Conservation (phyloP, 2,888 invertebrate genomes). For the Aphelenchoides bicaudatus region DNA sequence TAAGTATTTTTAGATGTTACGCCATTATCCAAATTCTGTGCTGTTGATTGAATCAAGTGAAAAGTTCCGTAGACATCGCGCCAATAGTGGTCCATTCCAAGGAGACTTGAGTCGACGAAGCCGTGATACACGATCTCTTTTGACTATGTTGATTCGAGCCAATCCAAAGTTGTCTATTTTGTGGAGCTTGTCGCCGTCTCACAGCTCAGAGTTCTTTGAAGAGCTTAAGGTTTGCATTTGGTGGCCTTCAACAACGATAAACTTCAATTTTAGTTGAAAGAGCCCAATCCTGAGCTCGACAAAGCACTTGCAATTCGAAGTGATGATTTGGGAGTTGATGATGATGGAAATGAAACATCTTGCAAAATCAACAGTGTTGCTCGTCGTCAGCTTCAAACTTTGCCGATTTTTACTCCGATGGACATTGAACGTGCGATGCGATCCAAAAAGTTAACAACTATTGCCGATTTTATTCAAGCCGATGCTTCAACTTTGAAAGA, state of each 20-base stretch:
- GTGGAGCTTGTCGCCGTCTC: conserved; percentile 35
- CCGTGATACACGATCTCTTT: conserved; percentile 53
- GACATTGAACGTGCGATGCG: conserved; percentile 21
- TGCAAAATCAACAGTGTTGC: conserved; percentile 18
- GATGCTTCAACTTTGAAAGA: conserved; percentile 13
- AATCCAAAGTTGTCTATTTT: conserved; percentile 75
- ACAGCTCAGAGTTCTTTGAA: conserved; percentile 43
- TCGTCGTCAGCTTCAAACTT: conserved; percentile 18
- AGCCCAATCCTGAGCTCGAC: conserved; percentile 21
- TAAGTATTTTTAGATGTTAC: conserved; percentile 47
- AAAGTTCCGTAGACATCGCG: conserved; percentile 50
- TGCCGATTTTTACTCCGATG: conserved; percentile 16
- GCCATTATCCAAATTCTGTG: conserved; percentile 48
- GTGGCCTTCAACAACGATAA: no score
- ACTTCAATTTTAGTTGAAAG: conserved; percentile 19
- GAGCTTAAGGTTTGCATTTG: conserved; percentile 35
- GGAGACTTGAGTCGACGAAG: conserved; percentile 55
- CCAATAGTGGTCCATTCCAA: conserved; percentile 54
- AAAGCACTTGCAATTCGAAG: conserved; percentile 12
- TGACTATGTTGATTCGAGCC: conserved; percentile 86
- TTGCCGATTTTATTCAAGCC: conserved; percentile 20
- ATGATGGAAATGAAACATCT: neutral
- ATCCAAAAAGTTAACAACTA: conserved; percentile 19
- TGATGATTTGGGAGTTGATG: conserved; percentile 12
- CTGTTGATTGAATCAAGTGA: conserved; percentile 54